Evolutionary conservation across 2,888 invertebrate genomes (phyloP).

Genomic region (Acleris laterana): DNA sequence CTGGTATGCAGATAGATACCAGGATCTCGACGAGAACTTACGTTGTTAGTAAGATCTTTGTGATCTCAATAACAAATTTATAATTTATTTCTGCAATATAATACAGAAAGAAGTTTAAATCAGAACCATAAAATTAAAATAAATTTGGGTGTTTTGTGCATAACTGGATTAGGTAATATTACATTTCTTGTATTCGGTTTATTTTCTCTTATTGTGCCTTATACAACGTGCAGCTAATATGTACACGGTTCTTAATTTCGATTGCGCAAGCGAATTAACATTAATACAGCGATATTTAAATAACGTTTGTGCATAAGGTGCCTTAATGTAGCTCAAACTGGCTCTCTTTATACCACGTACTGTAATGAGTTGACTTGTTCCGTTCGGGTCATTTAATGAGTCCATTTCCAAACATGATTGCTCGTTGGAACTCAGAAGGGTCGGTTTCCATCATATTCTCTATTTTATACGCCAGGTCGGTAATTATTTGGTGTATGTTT

Average conservation of each 20-base stretch:
- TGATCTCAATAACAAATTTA: too few relatives aligned
- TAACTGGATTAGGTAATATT: constrained; percentile 15
- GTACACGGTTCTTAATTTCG: constrained; percentile 8
- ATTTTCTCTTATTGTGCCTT: constrained; percentile 13
- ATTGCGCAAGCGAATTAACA: constrained; percentile 19
- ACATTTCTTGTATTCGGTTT: background rate
- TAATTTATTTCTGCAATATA: background rate
- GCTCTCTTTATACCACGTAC: constrained; percentile 14
- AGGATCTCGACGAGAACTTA: background rate
- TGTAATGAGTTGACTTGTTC: too few relatives aligned
- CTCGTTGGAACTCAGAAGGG: too few relatives aligned
- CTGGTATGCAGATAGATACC: constrained; percentile 32
- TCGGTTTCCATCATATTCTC: too few relatives aligned
- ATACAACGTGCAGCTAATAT: constrained; percentile 6
- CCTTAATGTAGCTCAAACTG: background rate
- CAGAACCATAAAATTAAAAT: background rate
- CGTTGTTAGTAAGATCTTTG: too few relatives aligned
- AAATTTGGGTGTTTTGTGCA: background rate
- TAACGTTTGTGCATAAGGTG: constrained; percentile 7
- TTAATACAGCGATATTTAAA: constrained; percentile 21
- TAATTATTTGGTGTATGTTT: background rate
- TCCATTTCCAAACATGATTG: too few relatives aligned
- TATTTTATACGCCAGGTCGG: too few relatives aligned
- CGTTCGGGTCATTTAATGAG: too few relatives aligned
- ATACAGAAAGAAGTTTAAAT: background rate